Evolutionary conservation across 2,797 vertebrate genomes (phyloP).

Genomic region (Parambassis ranga): DNA sequence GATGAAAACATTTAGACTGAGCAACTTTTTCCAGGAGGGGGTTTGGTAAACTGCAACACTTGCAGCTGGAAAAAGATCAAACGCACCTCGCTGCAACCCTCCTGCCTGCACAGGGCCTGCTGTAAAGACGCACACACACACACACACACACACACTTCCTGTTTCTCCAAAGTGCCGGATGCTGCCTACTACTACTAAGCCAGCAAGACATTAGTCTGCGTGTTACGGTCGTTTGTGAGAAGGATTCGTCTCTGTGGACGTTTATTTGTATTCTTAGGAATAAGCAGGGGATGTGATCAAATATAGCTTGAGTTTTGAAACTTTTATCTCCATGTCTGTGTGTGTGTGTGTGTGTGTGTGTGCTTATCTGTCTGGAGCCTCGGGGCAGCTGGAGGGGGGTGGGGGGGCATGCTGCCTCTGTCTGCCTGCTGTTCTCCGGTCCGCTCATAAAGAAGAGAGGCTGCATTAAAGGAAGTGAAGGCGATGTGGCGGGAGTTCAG

Average conservation of each 20-base stretch:
- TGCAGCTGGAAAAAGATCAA: conserved; percentile 64
- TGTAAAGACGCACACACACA: too few species aligned
- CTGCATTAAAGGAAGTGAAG: conserved; percentile 32
- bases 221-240: conserved; percentile 8
- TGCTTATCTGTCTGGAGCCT: conserved; percentile 55
- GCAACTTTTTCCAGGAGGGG: conserved; percentile 47
- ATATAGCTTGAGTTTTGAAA: conserved; percentile 1
- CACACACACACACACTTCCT: conserved; percentile 73
- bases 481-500: conserved; percentile 28
- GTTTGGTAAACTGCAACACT: conserved; percentile 39
- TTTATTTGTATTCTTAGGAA: conserved; percentile 8
- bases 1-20: conserved; percentile 29
- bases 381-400: conserved; percentile 44
- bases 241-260: neutral
- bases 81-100: conserved; percentile 57
- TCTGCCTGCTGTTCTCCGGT: conserved; percentile 49
- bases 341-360: conserved; percentile 6
- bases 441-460: conserved; percentile 46
- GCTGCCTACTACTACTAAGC: conserved; percentile 45
- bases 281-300: neutral
- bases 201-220: conserved; percentile 27
- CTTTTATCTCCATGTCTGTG: neutral
- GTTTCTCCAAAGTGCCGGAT: conserved; percentile 63
- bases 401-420: conserved; percentile 17
- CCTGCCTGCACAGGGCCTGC: conserved; percentile 54